These are phyloP conservation scores for Episyrphus balteatus DNA, from an alignment of 1,140 invertebrate genomes.

Conservation along the genomic window DNA sequence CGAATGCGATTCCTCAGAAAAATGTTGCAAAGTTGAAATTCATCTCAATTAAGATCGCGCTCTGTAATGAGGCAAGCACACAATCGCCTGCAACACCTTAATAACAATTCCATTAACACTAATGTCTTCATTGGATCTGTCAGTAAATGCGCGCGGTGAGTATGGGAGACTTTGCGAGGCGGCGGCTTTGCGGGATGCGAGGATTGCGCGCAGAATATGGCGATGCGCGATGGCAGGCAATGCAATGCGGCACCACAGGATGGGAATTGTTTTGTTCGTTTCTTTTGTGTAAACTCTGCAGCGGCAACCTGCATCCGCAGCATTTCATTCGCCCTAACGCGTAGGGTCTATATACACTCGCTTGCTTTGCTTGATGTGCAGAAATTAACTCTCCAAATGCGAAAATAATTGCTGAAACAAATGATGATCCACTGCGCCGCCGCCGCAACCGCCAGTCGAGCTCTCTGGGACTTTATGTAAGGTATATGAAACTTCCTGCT, in stretches of 20 bases:
- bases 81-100: conserved; percentile 4
- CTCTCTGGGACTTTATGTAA: too few species aligned
- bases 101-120: conserved; percentile 12
- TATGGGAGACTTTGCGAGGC: neutral
- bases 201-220: too few species aligned
- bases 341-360: neutral
- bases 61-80: too few species aligned
- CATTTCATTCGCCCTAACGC: neutral
- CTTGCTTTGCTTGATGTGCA: neutral
- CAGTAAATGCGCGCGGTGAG: neutral
- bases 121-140: conserved; percentile 11
- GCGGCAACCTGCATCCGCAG: neutral
- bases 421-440: too few species aligned
- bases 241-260: neutral
- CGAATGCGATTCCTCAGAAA: too few species aligned
- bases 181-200: neutral
- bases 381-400: conserved; percentile 9
- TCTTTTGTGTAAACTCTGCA: neutral
- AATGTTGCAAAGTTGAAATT: too few species aligned
- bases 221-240: too few species aligned
- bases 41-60: too few species aligned
- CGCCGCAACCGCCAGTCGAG: too few species aligned
- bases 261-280: neutral
- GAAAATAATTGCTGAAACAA: conserved; percentile 10
- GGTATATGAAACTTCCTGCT: too few species aligned